Evolutionary conservation across 1,140 invertebrate species (phyloP).

Genomic region (Chlorops oryzae): DNA sequence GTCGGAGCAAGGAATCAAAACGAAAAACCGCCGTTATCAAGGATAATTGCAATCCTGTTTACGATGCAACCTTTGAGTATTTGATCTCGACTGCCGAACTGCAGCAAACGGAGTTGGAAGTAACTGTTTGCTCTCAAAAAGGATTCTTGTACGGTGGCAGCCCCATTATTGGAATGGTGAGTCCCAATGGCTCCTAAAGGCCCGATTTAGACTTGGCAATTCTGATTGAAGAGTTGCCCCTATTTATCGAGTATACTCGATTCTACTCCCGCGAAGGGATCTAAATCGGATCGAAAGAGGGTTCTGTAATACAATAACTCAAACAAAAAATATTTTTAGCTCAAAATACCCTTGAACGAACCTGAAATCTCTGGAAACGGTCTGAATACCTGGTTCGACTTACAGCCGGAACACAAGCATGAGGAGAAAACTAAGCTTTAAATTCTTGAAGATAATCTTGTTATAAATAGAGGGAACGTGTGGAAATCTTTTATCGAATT

Average conservation of each 20-base stretch:
- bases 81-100: slow-evolving; percentile 70
- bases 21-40: slow-evolving; percentile 82
- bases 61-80: slow-evolving; percentile 87
- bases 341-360: slow-evolving; percentile 39
- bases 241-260: no score
- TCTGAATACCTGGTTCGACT: slow-evolving; percentile 56
- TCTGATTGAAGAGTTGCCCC: no score
- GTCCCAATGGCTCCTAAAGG: slow-evolving; percentile 12
- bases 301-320: background rate
- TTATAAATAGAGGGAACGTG: no score
- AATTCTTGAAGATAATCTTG: no score
- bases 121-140: slow-evolving; percentile 79
- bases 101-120: slow-evolving; percentile 64
- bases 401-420: slow-evolving; percentile 49
- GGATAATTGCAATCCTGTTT: slow-evolving; percentile 85
- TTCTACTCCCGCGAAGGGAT: no score
- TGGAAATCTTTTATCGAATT: no score
- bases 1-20: slow-evolving; percentile 79
- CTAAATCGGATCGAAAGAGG: background rate
- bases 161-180: slow-evolving; percentile 73
- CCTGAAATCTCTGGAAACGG: slow-evolving; percentile 44
- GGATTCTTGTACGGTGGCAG: slow-evolving; percentile 68
- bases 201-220: slow-evolving; percentile 4
- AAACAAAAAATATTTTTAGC: slow-evolving; percentile 52
- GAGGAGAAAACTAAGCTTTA: no score